Evolutionary conservation across 2,113 vertebrate species (phyloP).

Genomic region (Salminus brasiliensis): DNA sequence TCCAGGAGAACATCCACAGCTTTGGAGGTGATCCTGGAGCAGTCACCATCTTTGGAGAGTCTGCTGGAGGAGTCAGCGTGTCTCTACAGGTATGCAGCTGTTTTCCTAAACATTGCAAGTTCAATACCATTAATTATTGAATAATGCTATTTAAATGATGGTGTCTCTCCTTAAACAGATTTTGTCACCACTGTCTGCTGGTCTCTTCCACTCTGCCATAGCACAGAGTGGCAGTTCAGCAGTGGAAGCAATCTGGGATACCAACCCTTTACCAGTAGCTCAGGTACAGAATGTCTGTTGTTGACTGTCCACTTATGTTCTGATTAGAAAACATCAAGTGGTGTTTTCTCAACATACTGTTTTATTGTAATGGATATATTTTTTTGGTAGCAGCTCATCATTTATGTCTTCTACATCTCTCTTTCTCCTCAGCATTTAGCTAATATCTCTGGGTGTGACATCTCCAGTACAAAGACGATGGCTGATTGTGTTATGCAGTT

Average conservation of each 20-base stretch:
- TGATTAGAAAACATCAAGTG: not conserved
- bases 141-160: too few species aligned
- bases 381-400: not conserved
- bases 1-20: constrained; percentile 84
- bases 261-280: constrained; percentile 49
- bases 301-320: not conserved
- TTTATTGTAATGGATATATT: not conserved
- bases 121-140: not conserved
- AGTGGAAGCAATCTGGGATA: not conserved
- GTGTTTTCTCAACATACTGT: not conserved
- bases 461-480: constrained; percentile 66
- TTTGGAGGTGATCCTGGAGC: constrained; percentile 86
- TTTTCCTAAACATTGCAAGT: not conserved
- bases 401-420: not conserved
- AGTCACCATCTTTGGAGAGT: constrained; percentile 88
- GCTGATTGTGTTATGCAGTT: constrained; percentile 69
- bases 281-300: constrained; percentile 40
- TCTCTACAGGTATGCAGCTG: constrained; percentile 76
- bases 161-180: constrained; percentile 68
- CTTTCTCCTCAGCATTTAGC: constrained; percentile 58
- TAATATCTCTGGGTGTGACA: constrained; percentile 69
- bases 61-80: constrained; percentile 84
- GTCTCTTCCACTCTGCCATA: constrained; percentile 82
- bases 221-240: constrained; percentile 82
- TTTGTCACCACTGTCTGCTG: constrained; percentile 78